phyloP scores from a whole-genome alignment of 2,888 invertebrate genomes.

The Plusia festucae region DNA sequence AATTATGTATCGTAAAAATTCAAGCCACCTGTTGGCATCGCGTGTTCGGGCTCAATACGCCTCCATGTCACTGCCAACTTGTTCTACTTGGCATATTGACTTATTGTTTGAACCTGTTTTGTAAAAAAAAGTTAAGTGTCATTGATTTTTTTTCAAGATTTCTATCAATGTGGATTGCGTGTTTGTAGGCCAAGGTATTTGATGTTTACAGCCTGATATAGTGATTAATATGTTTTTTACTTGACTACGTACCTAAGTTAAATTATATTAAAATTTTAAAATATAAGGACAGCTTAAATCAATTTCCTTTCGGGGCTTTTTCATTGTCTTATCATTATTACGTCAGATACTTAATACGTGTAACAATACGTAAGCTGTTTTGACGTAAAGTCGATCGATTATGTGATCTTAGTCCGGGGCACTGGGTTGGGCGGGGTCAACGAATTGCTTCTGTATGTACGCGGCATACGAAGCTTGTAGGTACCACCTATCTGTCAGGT shows the following conservation, averaged over 20 bases:
- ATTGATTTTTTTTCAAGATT: conserved; percentile 5
- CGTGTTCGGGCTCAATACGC: conserved; percentile 49
- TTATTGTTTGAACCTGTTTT: conserved; percentile 21
- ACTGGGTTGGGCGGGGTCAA: conserved; percentile 1
- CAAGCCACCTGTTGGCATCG: conserved; percentile 63
- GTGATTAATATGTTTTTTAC: neutral
- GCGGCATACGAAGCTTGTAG: neutral
- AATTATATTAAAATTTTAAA: neutral
- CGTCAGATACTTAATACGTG: neutral
- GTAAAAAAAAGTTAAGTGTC: conserved; percentile 8
- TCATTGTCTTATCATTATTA: neutral
- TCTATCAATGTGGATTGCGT: neutral
- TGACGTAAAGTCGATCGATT: conserved; percentile 10
- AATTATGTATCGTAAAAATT: conserved; percentile 62
- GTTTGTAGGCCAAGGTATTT: neutral
- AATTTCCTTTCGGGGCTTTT: neutral
- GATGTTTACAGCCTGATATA: neutral
- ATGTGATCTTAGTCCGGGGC: neutral
- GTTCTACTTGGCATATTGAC: conserved; percentile 22
- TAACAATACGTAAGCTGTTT: conserved; percentile 6
- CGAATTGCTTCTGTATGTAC: neutral
- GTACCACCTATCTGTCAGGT: no score
- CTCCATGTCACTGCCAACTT: conserved; percentile 28
- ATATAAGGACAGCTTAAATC: neutral
- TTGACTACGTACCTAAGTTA: neutral